Evolutionary conservation across 2,797 vertebrate genomes (phyloP), one percentile per base, ranked within the genome.

Genomic region (Capromys pilorides): DNA sequence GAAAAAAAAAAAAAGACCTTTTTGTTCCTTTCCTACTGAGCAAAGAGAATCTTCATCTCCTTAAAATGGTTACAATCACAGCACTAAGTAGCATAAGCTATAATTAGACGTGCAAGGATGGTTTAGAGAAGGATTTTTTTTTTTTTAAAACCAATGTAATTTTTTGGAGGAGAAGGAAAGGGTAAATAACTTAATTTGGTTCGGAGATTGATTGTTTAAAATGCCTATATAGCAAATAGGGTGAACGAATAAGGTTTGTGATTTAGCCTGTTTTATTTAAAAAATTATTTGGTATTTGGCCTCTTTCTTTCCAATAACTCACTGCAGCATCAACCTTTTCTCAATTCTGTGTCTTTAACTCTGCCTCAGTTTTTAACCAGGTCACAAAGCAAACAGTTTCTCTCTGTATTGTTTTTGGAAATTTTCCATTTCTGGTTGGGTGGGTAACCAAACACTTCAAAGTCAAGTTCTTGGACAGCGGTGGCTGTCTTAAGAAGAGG

Each of bases 31-130:
- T 19, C 13, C 4, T 0, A 95, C 33, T 22, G 94, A 11, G 61
- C 90, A 78, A 96, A 75, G 14, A 54, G 92, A 93, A 96, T 97
- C 94, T 93, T 95, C 88, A 89, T 96, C 96, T 97, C 82, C 95
- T 97, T 96, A 94, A 96, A 97, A 96, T 86, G 49, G 86, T 92
- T 95, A 64, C 9, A 86, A 33, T 88, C 92, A 71, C 24, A 64
- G 86, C 86, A 13, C 62, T 0, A 19, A 97, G 78, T 39, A 81
- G 91, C 61, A 51, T 49, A 19, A 61, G 80, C 93, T 90, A 90
- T 95, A 95, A 97, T 98, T 96, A 95, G 81, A 80, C 45, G 78
- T 83, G 75, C 45, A 36, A 57, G 0, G 36, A 39, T 78, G 78
- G 78, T 75, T 94, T 62, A 31, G 82, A 93, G 73, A 41, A 33